Conservation (phyloP, 2,888 invertebrate genomes). For the Oasisia sp. region DNA sequence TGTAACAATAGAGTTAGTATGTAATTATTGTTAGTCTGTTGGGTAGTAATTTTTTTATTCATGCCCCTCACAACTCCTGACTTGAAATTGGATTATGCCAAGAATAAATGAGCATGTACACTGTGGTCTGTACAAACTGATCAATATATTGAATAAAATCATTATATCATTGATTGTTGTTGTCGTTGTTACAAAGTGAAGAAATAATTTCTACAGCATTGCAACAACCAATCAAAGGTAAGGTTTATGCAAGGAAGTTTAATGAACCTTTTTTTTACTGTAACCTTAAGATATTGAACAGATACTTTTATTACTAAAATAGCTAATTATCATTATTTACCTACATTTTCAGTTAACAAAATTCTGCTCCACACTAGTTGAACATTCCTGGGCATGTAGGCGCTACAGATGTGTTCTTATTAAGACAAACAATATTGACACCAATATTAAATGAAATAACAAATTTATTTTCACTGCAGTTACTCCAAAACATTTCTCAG, state of each 20-base stretch:
- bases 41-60: constrained; percentile 7
- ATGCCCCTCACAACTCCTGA: neutral
- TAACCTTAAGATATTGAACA: too few species aligned
- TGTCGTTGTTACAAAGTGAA: neutral
- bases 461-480: constrained; percentile 17
- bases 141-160: constrained; percentile 3
- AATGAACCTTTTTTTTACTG: too few species aligned
- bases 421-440: neutral
- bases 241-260: too few species aligned
- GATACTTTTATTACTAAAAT: too few species aligned
- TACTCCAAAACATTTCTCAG: constrained; percentile 13
- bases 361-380: too few species aligned
- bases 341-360: too few species aligned
- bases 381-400: too few species aligned
- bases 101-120: neutral
- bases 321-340: too few species aligned
- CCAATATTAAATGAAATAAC: neutral
- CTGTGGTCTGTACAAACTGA: neutral
- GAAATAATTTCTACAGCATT: too few species aligned
- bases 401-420: neutral
- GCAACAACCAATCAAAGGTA: too few species aligned
- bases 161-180: neutral
- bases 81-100: neutral
- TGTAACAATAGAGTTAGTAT: neutral
- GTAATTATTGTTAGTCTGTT: neutral